A percentile compares a stretch with the other conserved stretches of the same genome.
Conservation (phyloP, 1,140 invertebrate species). For the Neocloeon triangulifer region DNA sequence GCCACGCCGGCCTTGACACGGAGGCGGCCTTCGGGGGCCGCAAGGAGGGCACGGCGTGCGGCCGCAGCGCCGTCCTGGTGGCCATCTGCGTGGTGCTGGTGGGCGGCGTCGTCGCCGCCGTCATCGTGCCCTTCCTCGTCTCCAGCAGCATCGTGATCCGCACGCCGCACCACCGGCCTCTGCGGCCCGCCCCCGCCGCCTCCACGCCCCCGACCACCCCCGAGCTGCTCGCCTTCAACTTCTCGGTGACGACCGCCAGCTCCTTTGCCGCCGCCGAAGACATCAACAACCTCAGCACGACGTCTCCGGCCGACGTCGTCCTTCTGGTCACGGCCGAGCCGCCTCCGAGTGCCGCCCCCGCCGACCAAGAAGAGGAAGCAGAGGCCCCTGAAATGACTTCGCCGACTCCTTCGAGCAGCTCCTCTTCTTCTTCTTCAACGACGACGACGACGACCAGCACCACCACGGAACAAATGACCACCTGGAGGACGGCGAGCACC, state of each 20-base stretch:
- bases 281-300: slow-evolving; percentile 9
- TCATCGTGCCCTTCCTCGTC: slow-evolving; percentile 1
- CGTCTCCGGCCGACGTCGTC: slow-evolving; percentile 16
- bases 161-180: background rate
- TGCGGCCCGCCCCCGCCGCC: background rate
- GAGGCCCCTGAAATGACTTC: slow-evolving; percentile 12
- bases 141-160: too few relatives aligned
- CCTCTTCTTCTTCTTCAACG: slow-evolving; percentile 15
- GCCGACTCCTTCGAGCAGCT: slow-evolving; percentile 17
- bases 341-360: slow-evolving; percentile 5
- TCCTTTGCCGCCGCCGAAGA: background rate
- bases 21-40: slow-evolving; percentile 8
- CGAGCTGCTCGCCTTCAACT: background rate
- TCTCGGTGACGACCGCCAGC: background rate
- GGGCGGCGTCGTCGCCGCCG: background rate
- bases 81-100: background rate
- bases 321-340: too few relatives aligned
- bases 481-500: slow-evolving; percentile 17
- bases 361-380: slow-evolving; percentile 15
- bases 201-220: slow-evolving; percentile 1
- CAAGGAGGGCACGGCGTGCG: background rate
- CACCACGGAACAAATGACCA: slow-evolving; percentile 10
- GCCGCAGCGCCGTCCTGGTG: background rate
- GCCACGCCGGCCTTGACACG: slow-evolving; percentile 22
- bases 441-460: slow-evolving; percentile 6